A percentile compares a stretch with the other conserved stretches of the same genome.
Evolutionary conservation across 2,888 invertebrate genomes (phyloP).

Genomic region (Punctoribates punctum): DNA sequence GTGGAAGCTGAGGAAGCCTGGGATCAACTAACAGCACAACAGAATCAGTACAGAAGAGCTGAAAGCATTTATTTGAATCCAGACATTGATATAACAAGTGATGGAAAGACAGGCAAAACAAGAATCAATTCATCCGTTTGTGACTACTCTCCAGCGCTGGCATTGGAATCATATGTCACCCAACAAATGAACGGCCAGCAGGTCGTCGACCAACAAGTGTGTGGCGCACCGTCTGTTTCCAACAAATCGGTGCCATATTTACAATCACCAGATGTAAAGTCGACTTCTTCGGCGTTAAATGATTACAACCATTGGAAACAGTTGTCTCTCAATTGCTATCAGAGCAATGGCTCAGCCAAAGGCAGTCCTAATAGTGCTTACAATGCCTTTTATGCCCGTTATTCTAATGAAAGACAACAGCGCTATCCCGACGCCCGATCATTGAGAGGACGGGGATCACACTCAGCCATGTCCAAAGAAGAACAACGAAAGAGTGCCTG

Average conservation of each 20-base stretch:
- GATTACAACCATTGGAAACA: slow-evolving; percentile 23
- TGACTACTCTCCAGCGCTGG: slow-evolving; percentile 27
- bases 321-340: slow-evolving; percentile 23
- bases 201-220: slow-evolving; percentile 17
- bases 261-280: slow-evolving; percentile 27
- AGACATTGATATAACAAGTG: background rate
- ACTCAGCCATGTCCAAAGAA: slow-evolving; percentile 45
- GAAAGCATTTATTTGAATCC: slow-evolving; percentile 12
- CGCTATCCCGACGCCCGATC: slow-evolving; percentile 12
- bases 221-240: background rate
- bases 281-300: slow-evolving; percentile 1
- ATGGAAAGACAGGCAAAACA: background rate
- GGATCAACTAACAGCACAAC: background rate
- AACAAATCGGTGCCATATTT: slow-evolving; percentile 24
- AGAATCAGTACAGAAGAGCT: background rate
- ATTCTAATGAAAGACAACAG: slow-evolving; percentile 8
- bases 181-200: slow-evolving; percentile 25
- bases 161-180: slow-evolving; percentile 32
- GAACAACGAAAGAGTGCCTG: slow-evolving; percentile 66
- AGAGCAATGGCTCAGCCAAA: background rate
- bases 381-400: background rate
- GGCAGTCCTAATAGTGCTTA: background rate
- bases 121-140: background rate
- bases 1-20: slow-evolving; percentile 16
- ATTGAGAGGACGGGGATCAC: slow-evolving; percentile 6